These are phyloP conservation scores for Phalloptychus januarius DNA, from an alignment of 2,797 vertebrate species.

Conservation along the genomic window DNA sequence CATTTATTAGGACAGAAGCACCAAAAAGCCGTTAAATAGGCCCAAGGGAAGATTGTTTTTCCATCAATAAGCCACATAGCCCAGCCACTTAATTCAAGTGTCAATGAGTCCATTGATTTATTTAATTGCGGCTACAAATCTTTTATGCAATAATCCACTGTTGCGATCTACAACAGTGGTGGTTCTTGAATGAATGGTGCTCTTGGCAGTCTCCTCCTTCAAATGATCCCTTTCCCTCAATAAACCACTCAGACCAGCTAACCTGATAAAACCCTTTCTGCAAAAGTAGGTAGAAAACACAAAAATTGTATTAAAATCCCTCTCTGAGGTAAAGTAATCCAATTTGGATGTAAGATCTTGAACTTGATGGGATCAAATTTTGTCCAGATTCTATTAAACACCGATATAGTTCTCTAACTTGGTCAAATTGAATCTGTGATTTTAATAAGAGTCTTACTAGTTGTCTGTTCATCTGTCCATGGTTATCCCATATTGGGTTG, in stretches of 20 bases:
- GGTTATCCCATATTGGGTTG: not conserved
- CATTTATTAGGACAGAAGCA: slow-evolving; percentile 3
- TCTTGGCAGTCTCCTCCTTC: not conserved
- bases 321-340: not conserved
- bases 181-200: not conserved
- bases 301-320: not conserved
- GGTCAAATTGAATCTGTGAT: not conserved
- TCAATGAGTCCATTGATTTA: slow-evolving; percentile 15
- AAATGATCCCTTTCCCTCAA: not conserved
- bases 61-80: not conserved
- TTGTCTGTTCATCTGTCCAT: not conserved
- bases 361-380: not conserved
- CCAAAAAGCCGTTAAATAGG: not conserved
- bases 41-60: slow-evolving; percentile 6
- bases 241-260: not conserved
- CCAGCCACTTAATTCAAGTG: slow-evolving; percentile 16
- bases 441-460: not conserved
- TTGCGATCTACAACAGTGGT: not conserved
- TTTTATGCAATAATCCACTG: not conserved
- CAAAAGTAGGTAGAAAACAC: not conserved
- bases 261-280: not conserved
- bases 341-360: not conserved
- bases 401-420: not conserved
- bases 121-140: slow-evolving; percentile 14
- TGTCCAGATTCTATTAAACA: not conserved